Conservation (phyloP, 2,797 vertebrate species). For the Tympanoctomys barrerae region DNA sequence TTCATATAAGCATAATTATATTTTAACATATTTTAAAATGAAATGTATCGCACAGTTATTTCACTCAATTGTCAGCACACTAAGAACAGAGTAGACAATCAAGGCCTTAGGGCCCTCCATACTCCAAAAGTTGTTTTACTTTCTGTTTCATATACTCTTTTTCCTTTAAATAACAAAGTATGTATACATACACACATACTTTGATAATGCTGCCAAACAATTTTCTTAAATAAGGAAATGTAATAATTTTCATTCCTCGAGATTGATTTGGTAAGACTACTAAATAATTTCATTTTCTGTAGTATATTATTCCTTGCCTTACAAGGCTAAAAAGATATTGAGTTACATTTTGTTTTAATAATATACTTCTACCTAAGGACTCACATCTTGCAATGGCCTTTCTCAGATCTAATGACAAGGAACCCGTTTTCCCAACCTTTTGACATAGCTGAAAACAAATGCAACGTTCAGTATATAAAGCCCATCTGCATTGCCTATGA, state of each 20-base stretch:
- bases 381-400: not conserved
- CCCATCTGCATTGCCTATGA: fast-evolving
- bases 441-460: not conserved
- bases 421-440: not conserved
- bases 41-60: not conserved
- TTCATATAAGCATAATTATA: not conserved
- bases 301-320: not conserved
- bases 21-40: not conserved
- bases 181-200: not conserved
- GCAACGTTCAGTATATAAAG: not conserved
- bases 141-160: not conserved
- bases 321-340: not conserved
- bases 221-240: not conserved
- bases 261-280: not conserved
- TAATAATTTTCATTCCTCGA: not conserved
- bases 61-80: not conserved
- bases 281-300: not conserved
- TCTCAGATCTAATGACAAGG: not conserved
- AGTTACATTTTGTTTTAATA: not conserved
- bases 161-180: not conserved
- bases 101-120: not conserved
- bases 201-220: not conserved
- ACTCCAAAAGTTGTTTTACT: not conserved
- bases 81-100: not conserved
- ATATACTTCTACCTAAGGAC: not conserved